Evolutionary conservation across 2,797 vertebrate genomes (phyloP), one percentile per base, ranked within the genome.

Genomic region (Florisuga fusca): DNA sequence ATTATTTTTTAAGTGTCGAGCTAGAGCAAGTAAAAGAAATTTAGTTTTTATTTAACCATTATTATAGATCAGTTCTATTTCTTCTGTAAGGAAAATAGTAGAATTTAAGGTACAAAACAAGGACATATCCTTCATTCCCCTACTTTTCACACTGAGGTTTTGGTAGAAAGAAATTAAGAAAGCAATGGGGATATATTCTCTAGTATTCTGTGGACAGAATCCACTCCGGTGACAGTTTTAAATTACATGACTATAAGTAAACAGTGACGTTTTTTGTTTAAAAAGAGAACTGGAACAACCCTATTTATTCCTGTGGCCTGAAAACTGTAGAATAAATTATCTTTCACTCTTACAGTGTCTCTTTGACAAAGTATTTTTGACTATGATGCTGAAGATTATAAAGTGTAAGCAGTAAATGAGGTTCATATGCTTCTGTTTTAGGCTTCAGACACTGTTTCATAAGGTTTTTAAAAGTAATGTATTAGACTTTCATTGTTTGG

Each of bases 1-100:
- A 97, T 95, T 97, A 95, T 94, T 96, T 90, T 95, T 93, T 87
- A 95, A 84, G 16, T 92, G 86, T 18, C n/a, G 75, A 83, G 50
- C 15, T 72, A 77, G 10, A 63, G 3, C 0, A 0, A 83, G 20
- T 74, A 29, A 97, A 84, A 96, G 33, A 93, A 93, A 94, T 74
- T 78, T 73, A 84, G 51, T 41, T 93, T 76, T 97, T 96, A 96
- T 95, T 96, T 96, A 97, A 93, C 67, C 16, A 75, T 27, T 66
- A 88, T 53, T 77, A 31, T 12, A 91, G 67, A 90, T 59, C 50
- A 84, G 19, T 84, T 94, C 58, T 78, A 71, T 9, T 67, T 90
- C 87, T 61, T 87, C 69, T 67, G 53, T 77, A n/a, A 83, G 27
- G 25, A 62, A 88, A 91, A 80, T 3, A 48, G 45, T 89, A 68